These are phyloP conservation scores for Creontiades dilutus DNA, from an alignment of 2,888 invertebrate genomes.

Conservation along the genomic window DNA sequence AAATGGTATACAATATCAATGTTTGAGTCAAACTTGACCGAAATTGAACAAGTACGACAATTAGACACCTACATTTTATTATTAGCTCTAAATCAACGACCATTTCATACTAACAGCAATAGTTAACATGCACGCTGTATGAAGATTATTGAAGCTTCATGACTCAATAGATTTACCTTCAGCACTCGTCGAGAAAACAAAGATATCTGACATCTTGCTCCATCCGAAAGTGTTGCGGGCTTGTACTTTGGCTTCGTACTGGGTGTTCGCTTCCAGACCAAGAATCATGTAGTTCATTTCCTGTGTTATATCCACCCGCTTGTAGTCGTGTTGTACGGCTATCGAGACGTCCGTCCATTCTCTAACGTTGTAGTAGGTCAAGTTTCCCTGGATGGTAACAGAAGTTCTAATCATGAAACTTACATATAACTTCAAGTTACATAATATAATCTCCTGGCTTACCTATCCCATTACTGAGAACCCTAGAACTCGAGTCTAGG, in stretches of 20 bases:
- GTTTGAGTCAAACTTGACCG: too few relatives aligned
- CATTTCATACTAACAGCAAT: too few relatives aligned
- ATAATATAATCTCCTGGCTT: too few relatives aligned
- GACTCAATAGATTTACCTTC: conserved; percentile 80
- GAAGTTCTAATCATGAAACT: not conserved
- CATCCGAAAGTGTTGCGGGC: conserved; percentile 84
- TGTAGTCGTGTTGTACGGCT: conserved; percentile 80
- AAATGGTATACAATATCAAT: too few relatives aligned
- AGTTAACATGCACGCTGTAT: too few relatives aligned
- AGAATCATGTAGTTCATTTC: conserved; percentile 84
- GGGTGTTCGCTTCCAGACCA: conserved; percentile 83
- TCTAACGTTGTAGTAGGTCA: conserved; percentile 75
- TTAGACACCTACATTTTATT: too few relatives aligned
- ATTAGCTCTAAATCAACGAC: too few relatives aligned
- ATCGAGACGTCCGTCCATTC: conserved; percentile 80
- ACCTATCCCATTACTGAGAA: too few relatives aligned
- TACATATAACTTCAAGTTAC: too few relatives aligned
- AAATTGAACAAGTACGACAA: too few relatives aligned
- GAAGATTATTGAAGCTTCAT: too few relatives aligned
- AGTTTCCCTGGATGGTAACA: conserved; percentile 67
- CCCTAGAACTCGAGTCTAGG: too few relatives aligned
- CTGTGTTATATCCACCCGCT: conserved; percentile 80
- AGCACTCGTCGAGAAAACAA: conserved; percentile 83
- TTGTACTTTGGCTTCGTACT: conserved; percentile 84
- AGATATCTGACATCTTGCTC: conserved; percentile 83